A percentile compares a stretch with the other conserved stretches of the same genome.
phyloP scores from a whole-genome alignment of 2,888 invertebrate species.

The Acleris sparsana region DNA sequence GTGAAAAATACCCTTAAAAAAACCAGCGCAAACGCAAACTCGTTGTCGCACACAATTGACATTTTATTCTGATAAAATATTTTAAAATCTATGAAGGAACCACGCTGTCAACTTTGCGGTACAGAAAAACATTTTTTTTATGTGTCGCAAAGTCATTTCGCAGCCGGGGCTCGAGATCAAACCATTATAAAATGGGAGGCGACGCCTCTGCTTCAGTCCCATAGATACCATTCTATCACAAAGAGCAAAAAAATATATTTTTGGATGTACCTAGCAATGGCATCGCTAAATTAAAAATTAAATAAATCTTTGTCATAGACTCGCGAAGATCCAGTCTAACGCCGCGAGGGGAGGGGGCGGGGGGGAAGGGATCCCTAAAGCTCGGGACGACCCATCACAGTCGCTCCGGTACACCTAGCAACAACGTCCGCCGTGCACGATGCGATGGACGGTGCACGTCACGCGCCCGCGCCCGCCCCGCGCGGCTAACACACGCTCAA shows the following conservation, averaged over 20 bases:
- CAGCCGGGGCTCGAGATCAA: conserved; percentile 75
- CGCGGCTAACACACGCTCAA: conserved; percentile 19
- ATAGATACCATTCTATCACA: conserved; percentile 55
- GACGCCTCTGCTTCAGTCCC: conserved; percentile 30
- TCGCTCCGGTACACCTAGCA: no score
- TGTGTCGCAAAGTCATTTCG: conserved; percentile 34
- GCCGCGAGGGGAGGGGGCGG: neutral
- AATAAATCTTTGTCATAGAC: conserved; percentile 36
- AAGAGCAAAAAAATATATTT: conserved; percentile 52
- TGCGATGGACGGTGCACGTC: no score
- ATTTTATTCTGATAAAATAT: conserved; percentile 71
- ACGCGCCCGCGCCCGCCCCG: neutral
- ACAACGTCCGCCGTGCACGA: no score
- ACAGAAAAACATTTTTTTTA: neutral
- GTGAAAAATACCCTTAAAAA: conserved; percentile 10
- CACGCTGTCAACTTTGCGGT: conserved; percentile 46
- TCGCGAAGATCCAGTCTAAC: conserved; percentile 30
- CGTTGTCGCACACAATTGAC: conserved; percentile 66
- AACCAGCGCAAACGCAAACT: conserved; percentile 44
- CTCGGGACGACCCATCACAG: no score
- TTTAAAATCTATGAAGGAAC: conserved; percentile 70
- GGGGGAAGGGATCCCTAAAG: no score
- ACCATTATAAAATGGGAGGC: conserved; percentile 37
- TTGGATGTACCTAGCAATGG: conserved; percentile 54
- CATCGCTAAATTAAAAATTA: conserved; percentile 45